phyloP scores from a whole-genome alignment of 2,888 invertebrate species.

The Polyommatus iphigenia region DNA sequence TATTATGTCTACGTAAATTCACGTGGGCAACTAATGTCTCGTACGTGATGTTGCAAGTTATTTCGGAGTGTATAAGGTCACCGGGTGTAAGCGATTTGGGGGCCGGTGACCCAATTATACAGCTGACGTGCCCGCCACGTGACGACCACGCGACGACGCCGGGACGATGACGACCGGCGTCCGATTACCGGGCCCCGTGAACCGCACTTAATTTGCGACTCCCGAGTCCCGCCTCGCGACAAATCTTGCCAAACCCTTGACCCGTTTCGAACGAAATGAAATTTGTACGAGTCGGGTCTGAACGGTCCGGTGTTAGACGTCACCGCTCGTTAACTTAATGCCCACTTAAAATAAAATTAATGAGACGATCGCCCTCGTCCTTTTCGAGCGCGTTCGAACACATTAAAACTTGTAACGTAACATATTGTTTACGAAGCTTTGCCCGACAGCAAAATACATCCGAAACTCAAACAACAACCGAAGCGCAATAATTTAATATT shows the following conservation, averaged over 20 bases:
- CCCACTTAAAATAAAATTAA: conserved; percentile 1
- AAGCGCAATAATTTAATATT: neutral
- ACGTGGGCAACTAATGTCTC: neutral
- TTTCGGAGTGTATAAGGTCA: neutral
- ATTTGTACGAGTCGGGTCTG: neutral
- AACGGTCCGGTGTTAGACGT: neutral
- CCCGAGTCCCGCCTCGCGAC: neutral
- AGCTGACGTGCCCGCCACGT: neutral
- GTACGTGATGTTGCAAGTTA: conserved; percentile 11
- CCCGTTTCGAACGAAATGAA: neutral
- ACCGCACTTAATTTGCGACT: conserved; percentile 6
- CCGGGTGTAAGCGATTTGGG: conserved; percentile 1
- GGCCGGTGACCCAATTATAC: conserved; percentile 9
- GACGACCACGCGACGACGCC: neutral
- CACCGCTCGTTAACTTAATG: neutral
- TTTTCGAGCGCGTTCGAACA: neutral
- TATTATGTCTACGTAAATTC: neutral
- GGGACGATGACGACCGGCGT: neutral
- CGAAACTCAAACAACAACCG: conserved; percentile 10
- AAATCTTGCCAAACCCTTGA: conserved; percentile 1
- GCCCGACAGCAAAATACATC: neutral
- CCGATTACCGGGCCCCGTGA: neutral
- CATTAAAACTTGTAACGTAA: neutral
- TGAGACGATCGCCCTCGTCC: neutral
- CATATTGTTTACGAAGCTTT: conserved; percentile 1